phyloP scores from a whole-genome alignment of 2,113 vertebrate genomes.

The Laticauda colubrina region DNA sequence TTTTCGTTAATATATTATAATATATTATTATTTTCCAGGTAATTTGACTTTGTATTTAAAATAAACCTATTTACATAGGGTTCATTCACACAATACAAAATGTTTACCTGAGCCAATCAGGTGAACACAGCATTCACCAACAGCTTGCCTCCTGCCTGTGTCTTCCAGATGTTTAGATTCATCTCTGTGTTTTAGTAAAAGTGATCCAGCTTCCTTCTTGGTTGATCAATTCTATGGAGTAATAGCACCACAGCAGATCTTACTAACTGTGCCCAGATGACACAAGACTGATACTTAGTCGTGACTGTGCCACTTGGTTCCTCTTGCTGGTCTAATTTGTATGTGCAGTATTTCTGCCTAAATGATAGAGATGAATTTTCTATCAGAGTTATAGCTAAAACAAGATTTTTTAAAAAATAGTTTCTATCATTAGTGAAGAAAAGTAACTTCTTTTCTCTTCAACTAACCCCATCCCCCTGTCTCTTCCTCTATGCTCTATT shows the following conservation, averaged over 20 bases:
- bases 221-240: not conserved
- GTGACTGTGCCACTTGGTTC: not conserved
- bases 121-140: not conserved
- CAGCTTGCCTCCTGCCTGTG: not conserved
- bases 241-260: not conserved
- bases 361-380: not conserved
- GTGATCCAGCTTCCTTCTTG: not conserved
- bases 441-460: not conserved
- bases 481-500: not conserved
- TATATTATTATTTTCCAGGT: not conserved
- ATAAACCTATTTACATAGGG: not conserved
- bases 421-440: not conserved
- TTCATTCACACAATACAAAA: not conserved
- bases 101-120: not conserved
- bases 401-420: not conserved
- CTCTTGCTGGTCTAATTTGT: not conserved
- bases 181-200: not conserved
- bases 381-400: not conserved
- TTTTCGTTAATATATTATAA: not conserved
- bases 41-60: constrained; percentile 1
- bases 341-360: not conserved
- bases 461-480: not conserved
- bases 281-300: not conserved
- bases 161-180: not conserved
- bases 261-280: not conserved